These are phyloP conservation scores for Harpegnathos saltator DNA, from an alignment of 1,140 invertebrate species.

Conservation along the genomic window DNA sequence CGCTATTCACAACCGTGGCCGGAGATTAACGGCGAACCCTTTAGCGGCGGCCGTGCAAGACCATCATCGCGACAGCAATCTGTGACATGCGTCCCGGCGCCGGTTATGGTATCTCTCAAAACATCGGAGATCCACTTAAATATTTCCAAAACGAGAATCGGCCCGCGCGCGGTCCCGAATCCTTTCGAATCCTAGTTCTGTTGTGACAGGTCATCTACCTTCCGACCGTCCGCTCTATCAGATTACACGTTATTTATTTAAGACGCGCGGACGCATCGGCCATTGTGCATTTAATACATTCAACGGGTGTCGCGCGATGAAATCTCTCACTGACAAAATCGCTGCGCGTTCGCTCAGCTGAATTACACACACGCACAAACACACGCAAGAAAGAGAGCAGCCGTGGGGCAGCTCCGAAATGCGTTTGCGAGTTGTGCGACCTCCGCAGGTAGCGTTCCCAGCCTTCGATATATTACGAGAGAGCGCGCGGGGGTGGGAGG, in stretches of 20 bases:
- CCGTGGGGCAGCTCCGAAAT: background rate
- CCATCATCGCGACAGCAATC: conserved; percentile 59
- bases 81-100: conserved; percentile 20
- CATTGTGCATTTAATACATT: conserved; percentile 68
- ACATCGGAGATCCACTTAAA: conserved; percentile 82
- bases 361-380: no score
- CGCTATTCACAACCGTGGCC: conserved; percentile 45
- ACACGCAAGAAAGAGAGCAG: background rate
- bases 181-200: conserved; percentile 69
- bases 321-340: conserved; percentile 19
- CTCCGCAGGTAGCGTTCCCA: conserved; percentile 6
- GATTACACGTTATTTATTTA: conserved; percentile 79
- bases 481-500: background rate
- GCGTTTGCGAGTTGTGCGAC: conserved; percentile 32
- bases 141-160: conserved; percentile 80
- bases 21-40: conserved; percentile 68
- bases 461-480: conserved; percentile 13
- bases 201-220: conserved; percentile 80
- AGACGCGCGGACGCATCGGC: conserved; percentile 44
- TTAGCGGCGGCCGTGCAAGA: conserved; percentile 50
- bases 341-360: background rate
- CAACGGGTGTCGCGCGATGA: conserved; percentile 39
- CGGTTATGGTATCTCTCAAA: conserved; percentile 77
- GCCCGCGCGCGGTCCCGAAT: conserved; percentile 53
- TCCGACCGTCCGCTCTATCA: conserved; percentile 67